A percentile compares a stretch with the other conserved stretches of the same genome.
Evolutionary conservation across 2,113 vertebrate species (phyloP).

Genomic region (Columbina picui): DNA sequence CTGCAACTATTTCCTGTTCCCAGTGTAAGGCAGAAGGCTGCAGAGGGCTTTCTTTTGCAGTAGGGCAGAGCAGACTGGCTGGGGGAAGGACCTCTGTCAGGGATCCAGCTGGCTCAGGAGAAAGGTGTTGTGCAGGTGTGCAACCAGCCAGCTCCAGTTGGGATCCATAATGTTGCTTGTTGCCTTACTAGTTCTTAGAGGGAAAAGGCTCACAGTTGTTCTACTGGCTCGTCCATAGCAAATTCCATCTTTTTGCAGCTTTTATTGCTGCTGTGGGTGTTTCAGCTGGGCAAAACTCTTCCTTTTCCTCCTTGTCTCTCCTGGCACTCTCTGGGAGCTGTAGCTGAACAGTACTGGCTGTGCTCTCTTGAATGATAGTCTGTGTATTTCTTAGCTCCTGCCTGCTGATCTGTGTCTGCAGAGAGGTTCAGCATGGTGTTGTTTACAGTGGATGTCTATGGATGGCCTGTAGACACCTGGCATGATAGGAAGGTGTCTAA

Average conservation of each 20-base stretch:
- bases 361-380: not conserved
- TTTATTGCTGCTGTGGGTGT: not conserved
- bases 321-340: not conserved
- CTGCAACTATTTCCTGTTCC: not conserved
- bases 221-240: not conserved
- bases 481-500: not conserved
- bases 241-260: not conserved
- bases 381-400: not conserved
- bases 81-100: not conserved
- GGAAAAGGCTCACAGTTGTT: not conserved
- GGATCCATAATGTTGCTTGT: not conserved
- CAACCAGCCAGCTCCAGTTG: not conserved
- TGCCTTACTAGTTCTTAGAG: not conserved
- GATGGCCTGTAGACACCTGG: not conserved
- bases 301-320: not conserved
- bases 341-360: not conserved
- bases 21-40: not conserved
- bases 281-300: not conserved
- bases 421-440: not conserved
- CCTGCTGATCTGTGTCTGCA: not conserved
- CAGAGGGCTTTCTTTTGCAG: not conserved
- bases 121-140: not conserved
- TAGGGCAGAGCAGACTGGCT: not conserved
- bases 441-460: not conserved
- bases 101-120: not conserved